Evolutionary conservation across 2,888 invertebrate species (phyloP).

Genomic region (Leptopilina drosophilae): DNA sequence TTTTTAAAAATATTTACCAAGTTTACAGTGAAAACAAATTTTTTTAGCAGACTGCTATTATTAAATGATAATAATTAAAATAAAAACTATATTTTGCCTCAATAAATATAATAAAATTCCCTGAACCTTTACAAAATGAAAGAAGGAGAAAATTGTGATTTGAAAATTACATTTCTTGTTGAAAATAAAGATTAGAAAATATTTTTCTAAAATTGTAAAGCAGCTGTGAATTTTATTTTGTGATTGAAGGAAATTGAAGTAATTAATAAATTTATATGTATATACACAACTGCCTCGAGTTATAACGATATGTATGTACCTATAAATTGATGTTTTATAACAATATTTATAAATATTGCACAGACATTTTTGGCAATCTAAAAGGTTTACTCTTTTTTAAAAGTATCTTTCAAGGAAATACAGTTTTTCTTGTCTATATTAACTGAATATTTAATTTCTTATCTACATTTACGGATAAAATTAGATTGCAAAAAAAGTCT

Average conservation of each 20-base stretch:
- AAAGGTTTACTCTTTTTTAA: not conserved
- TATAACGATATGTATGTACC: not conserved
- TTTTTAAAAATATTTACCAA: not conserved
- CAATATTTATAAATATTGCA: too few relatives aligned
- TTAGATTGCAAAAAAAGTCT: too few relatives aligned
- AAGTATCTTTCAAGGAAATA: not conserved
- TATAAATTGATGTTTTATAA: not conserved
- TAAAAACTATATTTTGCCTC: conserved; percentile 7
- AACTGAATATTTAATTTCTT: too few relatives aligned
- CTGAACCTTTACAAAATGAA: conserved; percentile 25
- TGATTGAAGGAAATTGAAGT: not conserved
- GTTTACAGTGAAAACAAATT: not conserved
- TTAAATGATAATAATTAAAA: conserved; percentile 2
- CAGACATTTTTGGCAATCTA: not conserved
- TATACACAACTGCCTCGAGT: conserved; percentile 15
- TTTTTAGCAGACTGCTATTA: conserved; percentile 5
- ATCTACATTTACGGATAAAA: too few relatives aligned
- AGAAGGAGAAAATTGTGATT: not conserved
- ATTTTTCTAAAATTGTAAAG: conserved; percentile 8
- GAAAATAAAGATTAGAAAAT: too few relatives aligned
- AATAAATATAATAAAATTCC: conserved; percentile 18
- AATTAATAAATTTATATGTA: not conserved
- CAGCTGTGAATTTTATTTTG: not conserved
- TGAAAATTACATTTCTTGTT: not conserved
- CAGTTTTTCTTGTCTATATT: too few relatives aligned